Base-by-base conservation (phyloP, 2,113 vertebrate species). In the Micronisus gabar region DNA sequence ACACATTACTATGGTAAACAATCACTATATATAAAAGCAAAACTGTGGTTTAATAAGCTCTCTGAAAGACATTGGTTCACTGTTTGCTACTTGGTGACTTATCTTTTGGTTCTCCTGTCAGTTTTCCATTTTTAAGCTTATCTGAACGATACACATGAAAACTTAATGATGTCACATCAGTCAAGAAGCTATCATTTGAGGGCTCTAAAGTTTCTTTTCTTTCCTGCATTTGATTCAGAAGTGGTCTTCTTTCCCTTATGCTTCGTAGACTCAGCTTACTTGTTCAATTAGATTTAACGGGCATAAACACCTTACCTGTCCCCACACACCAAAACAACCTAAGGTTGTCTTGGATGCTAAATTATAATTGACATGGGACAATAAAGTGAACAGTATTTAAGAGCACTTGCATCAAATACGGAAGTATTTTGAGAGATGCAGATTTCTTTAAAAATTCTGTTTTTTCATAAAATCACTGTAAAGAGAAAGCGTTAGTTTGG, bases 151-250 rank as follows among this genome's bases (percentile, higher is more conserved):
- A 80, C 70, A 97, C 73, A 22, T 97, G 94, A 48, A 89, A 97
- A 95, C 86, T 88, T 95, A 89, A 95, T 90, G 82, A 74, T 97
- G 95, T 87, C 79, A 66, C 93, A 96, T 97, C 95, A 88, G 89
- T 96, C 86, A 95, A 95, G 96, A 96, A 98, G 95, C 94, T 97
- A 48, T 96, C 93, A 92, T 97, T 95, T 98, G 98, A 98, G 98
- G 98, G 98, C 98, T 98, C 97, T 98, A 98, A 98, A 98, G 98
- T 98, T 98, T 98, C 98, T 98, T 98, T 95, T 91, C 61, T 96
- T 81, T 96, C 62, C 61, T 96, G 88, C 95, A 86, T 96, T 94
- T 72, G 65, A 43, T 80, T 91, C 71, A 41, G 52, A 87, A 81
- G 40, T 86, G 30, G 0, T 75, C 61, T 55, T 86, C 66, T 85